Percentiles rank a stretch among this genome's conserved stretches.
Conservation (phyloP, 2,797 vertebrate species). For the Onychomys torridus region DNA sequence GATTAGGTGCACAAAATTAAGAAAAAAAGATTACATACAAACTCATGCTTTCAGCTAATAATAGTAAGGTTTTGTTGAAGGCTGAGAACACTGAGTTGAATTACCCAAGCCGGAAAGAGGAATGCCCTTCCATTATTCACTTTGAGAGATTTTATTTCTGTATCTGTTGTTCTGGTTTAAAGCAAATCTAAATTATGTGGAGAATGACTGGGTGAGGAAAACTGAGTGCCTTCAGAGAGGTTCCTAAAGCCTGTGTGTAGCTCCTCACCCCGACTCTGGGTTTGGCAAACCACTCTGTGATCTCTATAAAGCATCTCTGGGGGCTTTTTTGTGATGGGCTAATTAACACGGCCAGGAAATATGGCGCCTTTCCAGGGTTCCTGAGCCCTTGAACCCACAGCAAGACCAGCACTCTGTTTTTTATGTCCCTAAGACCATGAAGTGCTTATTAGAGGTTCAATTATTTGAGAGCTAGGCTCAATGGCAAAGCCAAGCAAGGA, state of each 20-base stretch:
- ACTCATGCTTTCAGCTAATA: slow-evolving; percentile 73
- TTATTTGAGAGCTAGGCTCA: slow-evolving; percentile 50
- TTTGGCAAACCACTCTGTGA: neutral
- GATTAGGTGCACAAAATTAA: slow-evolving; percentile 57
- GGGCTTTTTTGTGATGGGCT: slow-evolving; percentile 42
- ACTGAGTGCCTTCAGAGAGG: neutral
- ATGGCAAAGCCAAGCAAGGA: slow-evolving; percentile 12
- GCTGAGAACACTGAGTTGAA: slow-evolving; percentile 57
- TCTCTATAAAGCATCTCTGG: slow-evolving; percentile 38
- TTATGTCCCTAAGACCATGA: neutral
- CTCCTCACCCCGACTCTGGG: neutral
- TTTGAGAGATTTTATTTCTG: slow-evolving; percentile 45
- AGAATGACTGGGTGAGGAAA: slow-evolving; percentile 6
- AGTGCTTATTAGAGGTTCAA: slow-evolving; percentile 50
- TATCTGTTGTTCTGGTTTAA: slow-evolving; percentile 43
- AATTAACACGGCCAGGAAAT: slow-evolving; percentile 43
- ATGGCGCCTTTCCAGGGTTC: neutral
- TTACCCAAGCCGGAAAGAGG: slow-evolving; percentile 49
- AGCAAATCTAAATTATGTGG: neutral
- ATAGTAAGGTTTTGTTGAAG: slow-evolving; percentile 71
- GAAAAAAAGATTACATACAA: slow-evolving; percentile 50
- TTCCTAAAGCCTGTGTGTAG: neutral
- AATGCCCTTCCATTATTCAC: slow-evolving; percentile 59
- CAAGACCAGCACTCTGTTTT: slow-evolving; percentile 6
- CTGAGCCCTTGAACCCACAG: slow-evolving; percentile 1